Evolutionary conservation across 1,140 invertebrate species (phyloP), one percentile per base, ranked within the genome.

Genomic region (Homalodisca vitripennis): DNA sequence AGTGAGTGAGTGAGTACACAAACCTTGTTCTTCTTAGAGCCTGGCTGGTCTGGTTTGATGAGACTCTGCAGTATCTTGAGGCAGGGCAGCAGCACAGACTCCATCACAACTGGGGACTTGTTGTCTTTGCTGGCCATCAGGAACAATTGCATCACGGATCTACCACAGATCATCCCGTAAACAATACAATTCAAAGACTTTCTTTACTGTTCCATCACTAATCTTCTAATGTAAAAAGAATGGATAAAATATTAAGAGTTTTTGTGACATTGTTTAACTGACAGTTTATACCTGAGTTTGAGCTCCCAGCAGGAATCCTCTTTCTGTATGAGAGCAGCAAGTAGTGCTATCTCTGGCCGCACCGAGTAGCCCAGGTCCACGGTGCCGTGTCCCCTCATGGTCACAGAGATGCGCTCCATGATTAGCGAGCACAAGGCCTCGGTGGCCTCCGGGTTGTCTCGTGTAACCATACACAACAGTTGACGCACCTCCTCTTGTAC

Each of bases 261-360:
- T n/a, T n/a, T n/a, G n/a, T n/a, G n/a, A n/a, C n/a, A n/a, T n/a
- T n/a, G n/a, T n/a, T n/a, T n/a, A n/a, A n/a, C n/a, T n/a, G n/a
- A n/a, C n/a, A 41, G 6, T 41, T 41, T 6, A 10, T 65, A 78
- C 47, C 93, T 87, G 0, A 98, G 80, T 77, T 96, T 92, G 67
- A 92, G 89, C 79, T 98, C 95, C 96, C 96, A 98, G 78, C 95
- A 98, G 0, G 91, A 88, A 75, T 98, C 96, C 76, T 98, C 92
- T 72, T 95, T 93, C 73, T 95, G 90, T 0, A 98, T 87, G 10
- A 97, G 84, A 1, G 91, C 90, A 0, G 94, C 92, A 27, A 98
- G 80, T 1, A 99, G 78, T 2, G 94, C 86, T 77, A 99, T 94
- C 81, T 96, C 94, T 78, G 95, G 90, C 47, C 94, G 80, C 67